Evolutionary conservation across 2,888 invertebrate genomes (phyloP).

Genomic region (Orchesella flavescens): DNA sequence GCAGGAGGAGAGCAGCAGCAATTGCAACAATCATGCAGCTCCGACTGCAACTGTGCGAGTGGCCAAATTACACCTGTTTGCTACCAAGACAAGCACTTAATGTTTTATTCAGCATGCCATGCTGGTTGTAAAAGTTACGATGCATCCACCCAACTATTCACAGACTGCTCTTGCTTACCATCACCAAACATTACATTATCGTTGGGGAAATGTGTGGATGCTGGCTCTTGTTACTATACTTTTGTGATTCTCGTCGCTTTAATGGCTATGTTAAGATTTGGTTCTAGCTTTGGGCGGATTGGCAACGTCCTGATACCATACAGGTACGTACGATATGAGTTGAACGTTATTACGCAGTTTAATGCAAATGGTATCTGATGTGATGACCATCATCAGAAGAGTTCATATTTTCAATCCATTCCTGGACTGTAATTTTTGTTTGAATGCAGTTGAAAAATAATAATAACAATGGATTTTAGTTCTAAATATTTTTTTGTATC

Average conservation of each 20-base stretch:
- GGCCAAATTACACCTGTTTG: slow-evolving; percentile 81
- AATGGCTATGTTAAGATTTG: slow-evolving; percentile 76
- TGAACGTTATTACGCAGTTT: no score
- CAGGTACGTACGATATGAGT: slow-evolving; percentile 74
- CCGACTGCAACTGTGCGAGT: slow-evolving; percentile 72
- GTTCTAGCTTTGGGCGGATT: slow-evolving; percentile 80
- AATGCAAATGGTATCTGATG: not conserved
- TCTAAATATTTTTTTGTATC: no score
- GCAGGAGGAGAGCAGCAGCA: slow-evolving; percentile 74
- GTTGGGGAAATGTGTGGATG: slow-evolving; percentile 57
- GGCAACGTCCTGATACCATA: slow-evolving; percentile 81
- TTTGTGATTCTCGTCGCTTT: slow-evolving; percentile 73
- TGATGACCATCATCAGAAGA: not conserved
- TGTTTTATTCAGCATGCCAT: slow-evolving; percentile 83
- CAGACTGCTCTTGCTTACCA: slow-evolving; percentile 64
- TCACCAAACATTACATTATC: slow-evolving; percentile 50
- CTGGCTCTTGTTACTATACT: slow-evolving; percentile 54
- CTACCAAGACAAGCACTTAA: slow-evolving; percentile 76
- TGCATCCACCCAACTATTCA: slow-evolving; percentile 40
- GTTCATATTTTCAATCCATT: not conserved
- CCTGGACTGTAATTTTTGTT: no score
- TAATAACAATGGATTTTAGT: no score
- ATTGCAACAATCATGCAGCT: slow-evolving; percentile 32
- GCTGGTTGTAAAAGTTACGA: slow-evolving; percentile 79
- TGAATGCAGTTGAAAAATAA: no score